Percentiles rank a stretch among this genome's conserved stretches.
Evolutionary conservation across 2,113 vertebrate species (phyloP).

Genomic region (Myotis davidii): DNA sequence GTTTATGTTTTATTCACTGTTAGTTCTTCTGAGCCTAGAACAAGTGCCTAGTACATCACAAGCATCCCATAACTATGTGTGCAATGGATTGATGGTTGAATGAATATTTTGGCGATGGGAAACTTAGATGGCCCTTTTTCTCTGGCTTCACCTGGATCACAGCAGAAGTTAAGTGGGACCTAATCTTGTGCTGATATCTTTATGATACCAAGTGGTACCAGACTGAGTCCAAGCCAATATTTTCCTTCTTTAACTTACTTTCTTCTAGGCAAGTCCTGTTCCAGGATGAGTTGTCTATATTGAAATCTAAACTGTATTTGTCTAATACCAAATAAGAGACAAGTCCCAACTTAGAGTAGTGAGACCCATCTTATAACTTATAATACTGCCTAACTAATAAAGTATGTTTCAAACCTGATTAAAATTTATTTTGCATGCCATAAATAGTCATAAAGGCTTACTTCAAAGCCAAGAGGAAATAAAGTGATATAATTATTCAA

Average conservation of each 20-base stretch:
- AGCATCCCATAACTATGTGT: background rate
- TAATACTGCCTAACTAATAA: slow-evolving; percentile 7
- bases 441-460: background rate
- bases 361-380: background rate
- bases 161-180: background rate
- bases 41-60: background rate
- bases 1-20: background rate
- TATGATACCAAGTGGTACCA: background rate
- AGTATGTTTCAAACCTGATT: background rate
- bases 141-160: background rate
- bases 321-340: slow-evolving; percentile 36
- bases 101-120: background rate
- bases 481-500: background rate
- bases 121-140: background rate
- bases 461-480: slow-evolving; percentile 10
- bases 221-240: background rate
- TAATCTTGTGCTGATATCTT: background rate
- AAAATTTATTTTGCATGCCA: background rate
- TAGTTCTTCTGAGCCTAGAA: background rate
- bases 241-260: background rate
- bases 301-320: background rate
- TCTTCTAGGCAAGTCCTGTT: background rate
- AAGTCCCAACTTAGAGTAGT: background rate
- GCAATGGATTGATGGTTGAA: background rate
- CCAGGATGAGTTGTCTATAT: background rate